Evolutionary conservation across 2,113 vertebrate genomes (phyloP).

Genomic region (Python bivittatus): DNA sequence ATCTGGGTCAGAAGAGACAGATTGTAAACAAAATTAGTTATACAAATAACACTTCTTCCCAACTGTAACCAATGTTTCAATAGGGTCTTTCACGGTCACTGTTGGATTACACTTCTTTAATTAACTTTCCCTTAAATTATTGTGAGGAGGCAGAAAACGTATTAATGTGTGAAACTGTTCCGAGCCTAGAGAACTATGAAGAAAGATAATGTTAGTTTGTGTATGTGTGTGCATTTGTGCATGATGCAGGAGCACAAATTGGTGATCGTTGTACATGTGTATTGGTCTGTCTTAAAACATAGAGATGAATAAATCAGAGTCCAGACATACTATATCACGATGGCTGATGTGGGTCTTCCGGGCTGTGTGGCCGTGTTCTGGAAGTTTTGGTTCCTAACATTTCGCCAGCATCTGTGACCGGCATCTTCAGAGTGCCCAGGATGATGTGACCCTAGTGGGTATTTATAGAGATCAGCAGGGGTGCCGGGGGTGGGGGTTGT

Average conservation of each 20-base stretch:
- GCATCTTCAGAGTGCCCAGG: too few relatives aligned
- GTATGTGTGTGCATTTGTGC: not conserved
- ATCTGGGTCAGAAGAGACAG: not conserved
- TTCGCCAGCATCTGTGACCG: too few relatives aligned
- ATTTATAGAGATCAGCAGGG: too few relatives aligned
- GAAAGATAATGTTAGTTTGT: not conserved
- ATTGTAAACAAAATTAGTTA: not conserved
- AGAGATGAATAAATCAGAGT: not conserved
- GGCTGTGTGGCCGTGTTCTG: too few relatives aligned
- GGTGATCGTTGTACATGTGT: not conserved
- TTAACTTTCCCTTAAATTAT: not conserved
- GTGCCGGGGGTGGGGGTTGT: too few relatives aligned
- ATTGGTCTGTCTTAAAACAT: not conserved
- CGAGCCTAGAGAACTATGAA: not conserved
- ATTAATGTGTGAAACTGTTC: constrained; percentile 31
- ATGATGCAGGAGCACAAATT: not conserved
- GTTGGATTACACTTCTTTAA: constrained; percentile 22
- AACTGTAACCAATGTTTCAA: not conserved
- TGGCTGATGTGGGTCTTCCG: too few relatives aligned
- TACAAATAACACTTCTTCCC: constrained; percentile 7
- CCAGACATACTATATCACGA: not conserved
- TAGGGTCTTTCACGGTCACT: not conserved
- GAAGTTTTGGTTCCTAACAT: too few relatives aligned
- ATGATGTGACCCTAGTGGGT: too few relatives aligned
- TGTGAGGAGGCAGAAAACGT: constrained; percentile 17